Evolutionary conservation across 2,888 invertebrate genomes (phyloP).

Genomic region (Sycophila texana): DNA sequence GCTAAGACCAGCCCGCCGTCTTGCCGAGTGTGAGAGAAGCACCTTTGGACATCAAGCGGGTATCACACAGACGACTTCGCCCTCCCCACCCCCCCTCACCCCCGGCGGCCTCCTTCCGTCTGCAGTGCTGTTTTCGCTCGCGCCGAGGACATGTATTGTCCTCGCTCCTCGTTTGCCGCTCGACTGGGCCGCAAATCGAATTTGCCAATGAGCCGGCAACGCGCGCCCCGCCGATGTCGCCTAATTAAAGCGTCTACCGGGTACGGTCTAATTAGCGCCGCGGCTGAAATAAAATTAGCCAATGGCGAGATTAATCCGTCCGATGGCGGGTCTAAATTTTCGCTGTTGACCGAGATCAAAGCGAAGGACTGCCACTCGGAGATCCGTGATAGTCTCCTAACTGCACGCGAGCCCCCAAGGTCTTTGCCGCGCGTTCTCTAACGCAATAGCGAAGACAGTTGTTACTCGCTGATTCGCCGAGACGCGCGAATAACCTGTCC

Average conservation of each 20-base stretch:
- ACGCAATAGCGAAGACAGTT: slow-evolving; percentile 68
- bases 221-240: background rate
- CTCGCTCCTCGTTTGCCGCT: slow-evolving; percentile 39
- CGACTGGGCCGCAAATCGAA: slow-evolving; percentile 28
- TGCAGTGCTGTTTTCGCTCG: slow-evolving; percentile 39
- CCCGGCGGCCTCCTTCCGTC: slow-evolving; percentile 55
- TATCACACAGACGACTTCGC: slow-evolving; percentile 67
- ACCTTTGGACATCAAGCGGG: slow-evolving; percentile 75
- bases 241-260: slow-evolving; percentile 20
- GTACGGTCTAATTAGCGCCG: background rate
- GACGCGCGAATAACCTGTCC: slow-evolving; percentile 30
- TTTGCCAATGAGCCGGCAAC: slow-evolving; percentile 25
- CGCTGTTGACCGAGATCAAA: slow-evolving; percentile 74
- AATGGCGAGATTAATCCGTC: slow-evolving; percentile 37
- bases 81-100: slow-evolving; percentile 61
- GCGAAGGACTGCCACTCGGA: slow-evolving; percentile 62
- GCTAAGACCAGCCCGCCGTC: slow-evolving; percentile 64
- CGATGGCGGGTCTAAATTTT: slow-evolving; percentile 69
- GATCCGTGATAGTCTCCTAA: slow-evolving; percentile 61
- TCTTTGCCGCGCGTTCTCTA: slow-evolving; percentile 65
- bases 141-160: slow-evolving; percentile 71
- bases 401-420: slow-evolving; percentile 59
- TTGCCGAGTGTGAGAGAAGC: slow-evolving; percentile 70
- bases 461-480: slow-evolving; percentile 60
- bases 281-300: slow-evolving; percentile 38